These are phyloP conservation scores for Hystrix cristata DNA, from an alignment of 2,113 vertebrate species.

Conservation along the genomic window DNA sequence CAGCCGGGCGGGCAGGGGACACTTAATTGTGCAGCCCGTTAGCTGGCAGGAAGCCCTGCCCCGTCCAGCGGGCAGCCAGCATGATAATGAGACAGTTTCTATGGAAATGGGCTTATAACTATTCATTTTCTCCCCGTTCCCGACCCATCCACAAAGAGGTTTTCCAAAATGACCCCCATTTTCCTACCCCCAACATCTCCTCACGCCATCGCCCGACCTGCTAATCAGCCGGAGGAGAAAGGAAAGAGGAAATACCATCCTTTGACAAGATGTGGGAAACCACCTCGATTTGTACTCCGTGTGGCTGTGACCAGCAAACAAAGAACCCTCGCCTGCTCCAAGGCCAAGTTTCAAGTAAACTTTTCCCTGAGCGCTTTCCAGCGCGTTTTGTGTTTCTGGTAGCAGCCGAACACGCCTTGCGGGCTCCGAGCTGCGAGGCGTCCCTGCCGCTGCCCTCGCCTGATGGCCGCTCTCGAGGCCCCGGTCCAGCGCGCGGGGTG, in stretches of 20 bases:
- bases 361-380: conserved; percentile 38
- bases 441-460: background rate
- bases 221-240: conserved; percentile 67
- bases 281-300: background rate
- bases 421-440: background rate
- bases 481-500: background rate
- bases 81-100: conserved; percentile 78
- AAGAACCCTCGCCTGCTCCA: conserved; percentile 29
- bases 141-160: conserved; percentile 79
- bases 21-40: conserved; percentile 60
- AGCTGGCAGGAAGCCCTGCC: conserved; percentile 69
- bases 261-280: conserved; percentile 79
- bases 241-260: conserved; percentile 57
- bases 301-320: conserved; percentile 81
- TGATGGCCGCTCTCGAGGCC: background rate
- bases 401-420: background rate
- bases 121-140: conserved; percentile 81
- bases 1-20: conserved; percentile 63
- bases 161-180: conserved; percentile 78
- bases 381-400: background rate
- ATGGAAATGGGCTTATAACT: conserved; percentile 79
- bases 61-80: conserved; percentile 74
- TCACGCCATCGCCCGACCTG: conserved; percentile 70
- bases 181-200: conserved; percentile 81
- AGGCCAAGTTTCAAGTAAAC: conserved; percentile 66